Conservation (phyloP, 1,140 invertebrate genomes). For the Saccostrea glomerata region DNA sequence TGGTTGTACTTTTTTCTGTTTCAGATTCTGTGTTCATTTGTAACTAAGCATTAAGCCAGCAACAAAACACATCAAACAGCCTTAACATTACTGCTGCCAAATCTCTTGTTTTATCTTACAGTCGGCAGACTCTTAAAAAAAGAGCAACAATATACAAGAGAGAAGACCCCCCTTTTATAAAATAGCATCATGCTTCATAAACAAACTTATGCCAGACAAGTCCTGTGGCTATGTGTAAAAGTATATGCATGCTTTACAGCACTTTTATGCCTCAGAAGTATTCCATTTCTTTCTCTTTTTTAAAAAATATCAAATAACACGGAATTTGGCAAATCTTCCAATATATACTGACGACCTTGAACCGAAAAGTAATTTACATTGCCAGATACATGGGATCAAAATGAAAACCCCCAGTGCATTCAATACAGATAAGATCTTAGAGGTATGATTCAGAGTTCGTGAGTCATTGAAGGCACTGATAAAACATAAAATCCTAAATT, state of each 20-base stretch:
- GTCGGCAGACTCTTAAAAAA: neutral
- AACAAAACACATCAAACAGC: slow-evolving; percentile 24
- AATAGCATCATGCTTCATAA: neutral
- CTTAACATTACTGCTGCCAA: neutral
- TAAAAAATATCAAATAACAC: neutral
- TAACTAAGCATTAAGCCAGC: slow-evolving; percentile 20
- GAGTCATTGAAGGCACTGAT: slow-evolving; percentile 14
- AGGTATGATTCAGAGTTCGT: slow-evolving; percentile 11
- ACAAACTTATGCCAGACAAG: neutral
- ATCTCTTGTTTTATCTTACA: neutral
- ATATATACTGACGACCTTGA: slow-evolving; percentile 9
- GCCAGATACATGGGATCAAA: neutral
- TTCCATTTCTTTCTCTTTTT: neutral
- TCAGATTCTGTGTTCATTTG: slow-evolving; percentile 17
- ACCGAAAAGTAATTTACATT: slow-evolving; percentile 32
- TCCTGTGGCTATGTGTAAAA: no score
- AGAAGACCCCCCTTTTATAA: neutral
- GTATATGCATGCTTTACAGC: no score
- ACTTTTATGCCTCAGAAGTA: neutral
- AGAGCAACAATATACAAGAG: neutral
- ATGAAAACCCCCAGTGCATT: neutral
- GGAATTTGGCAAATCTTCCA: neutral
- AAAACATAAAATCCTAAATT: slow-evolving; percentile 9
- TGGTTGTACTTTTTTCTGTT: neutral
- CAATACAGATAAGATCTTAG: slow-evolving; percentile 15